A percentile compares a stretch with the other conserved stretches of the same genome.
Conservation (phyloP, 2,888 invertebrate species). For the Fragum whitleyi region DNA sequence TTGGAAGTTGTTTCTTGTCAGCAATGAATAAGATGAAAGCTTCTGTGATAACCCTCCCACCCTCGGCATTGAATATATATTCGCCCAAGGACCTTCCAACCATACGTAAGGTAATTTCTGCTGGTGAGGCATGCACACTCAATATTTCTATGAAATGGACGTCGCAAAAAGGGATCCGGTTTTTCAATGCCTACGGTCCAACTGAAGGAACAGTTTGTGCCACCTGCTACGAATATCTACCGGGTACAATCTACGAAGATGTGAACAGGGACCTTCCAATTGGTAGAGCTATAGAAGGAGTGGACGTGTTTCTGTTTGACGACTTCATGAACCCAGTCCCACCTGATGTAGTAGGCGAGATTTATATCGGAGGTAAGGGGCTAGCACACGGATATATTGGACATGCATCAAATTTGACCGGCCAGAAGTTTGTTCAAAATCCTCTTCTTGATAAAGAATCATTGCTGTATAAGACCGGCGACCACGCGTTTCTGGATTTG, state of each 20-base stretch:
- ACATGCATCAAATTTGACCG: conserved; percentile 88
- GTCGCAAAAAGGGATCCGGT: conserved; percentile 88
- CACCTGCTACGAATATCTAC: conserved; percentile 90
- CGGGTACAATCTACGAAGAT: conserved; percentile 69
- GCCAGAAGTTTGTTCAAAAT: conserved; percentile 78
- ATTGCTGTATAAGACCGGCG: conserved; percentile 92
- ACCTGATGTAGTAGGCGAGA: conserved; percentile 91
- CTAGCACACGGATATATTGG: conserved; percentile 92
- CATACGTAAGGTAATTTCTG: conserved; percentile 92
- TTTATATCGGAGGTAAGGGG: conserved; percentile 93
- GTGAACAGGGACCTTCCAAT: conserved; percentile 91
- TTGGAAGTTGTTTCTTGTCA: conserved; percentile 91
- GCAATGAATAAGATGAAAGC: conserved; percentile 89
- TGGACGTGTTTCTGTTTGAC: conserved; percentile 92
- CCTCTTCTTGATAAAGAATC: conserved; percentile 51
- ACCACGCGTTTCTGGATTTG: conserved; percentile 90
- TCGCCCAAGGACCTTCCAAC: conserved; percentile 86
- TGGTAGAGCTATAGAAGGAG: conserved; percentile 93
- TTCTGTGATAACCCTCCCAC: conserved; percentile 88
- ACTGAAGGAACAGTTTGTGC: conserved; percentile 97
- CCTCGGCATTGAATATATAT: conserved; percentile 89
- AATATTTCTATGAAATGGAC: conserved; percentile 92
- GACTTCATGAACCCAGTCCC: conserved; percentile 90
- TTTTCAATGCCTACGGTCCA: conserved; percentile 96
- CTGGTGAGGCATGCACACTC: conserved; percentile 92